These are phyloP conservation scores for Autographa pulchrina DNA, from an alignment of 2,888 invertebrate species.

Conservation along the genomic window DNA sequence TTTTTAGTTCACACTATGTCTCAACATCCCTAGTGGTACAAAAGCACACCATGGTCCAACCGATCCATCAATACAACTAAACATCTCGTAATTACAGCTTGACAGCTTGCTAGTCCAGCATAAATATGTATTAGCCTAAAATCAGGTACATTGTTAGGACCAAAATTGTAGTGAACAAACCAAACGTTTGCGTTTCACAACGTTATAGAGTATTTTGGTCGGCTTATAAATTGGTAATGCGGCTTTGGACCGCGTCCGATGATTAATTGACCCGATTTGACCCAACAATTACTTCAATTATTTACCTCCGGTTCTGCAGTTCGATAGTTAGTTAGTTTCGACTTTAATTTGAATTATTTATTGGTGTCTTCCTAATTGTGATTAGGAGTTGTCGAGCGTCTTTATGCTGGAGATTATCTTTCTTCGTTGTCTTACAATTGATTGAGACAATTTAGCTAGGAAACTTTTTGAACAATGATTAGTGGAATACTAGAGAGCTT, in stretches of 20 bases:
- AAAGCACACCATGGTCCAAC: neutral
- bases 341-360: slow-evolving; percentile 68
- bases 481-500: neutral
- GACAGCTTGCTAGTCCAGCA: slow-evolving; percentile 33
- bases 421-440: neutral
- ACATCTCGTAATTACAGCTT: slow-evolving; percentile 16
- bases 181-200: slow-evolving; percentile 49
- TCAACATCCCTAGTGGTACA: neutral
- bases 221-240: slow-evolving; percentile 80
- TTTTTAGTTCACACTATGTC: neutral
- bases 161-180: slow-evolving; percentile 42
- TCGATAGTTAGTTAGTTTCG: slow-evolving; percentile 62
- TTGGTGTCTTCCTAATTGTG: slow-evolving; percentile 50
- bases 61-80: slow-evolving; percentile 19
- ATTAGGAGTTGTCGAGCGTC: slow-evolving; percentile 16
- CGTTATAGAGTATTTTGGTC: slow-evolving; percentile 73
- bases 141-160: slow-evolving; percentile 47
- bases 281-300: slow-evolving; percentile 88
- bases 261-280: slow-evolving; percentile 88
- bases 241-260: slow-evolving; percentile 78
- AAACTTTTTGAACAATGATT: slow-evolving; percentile 3
- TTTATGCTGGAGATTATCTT: slow-evolving; percentile 6
- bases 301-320: slow-evolving; percentile 82
- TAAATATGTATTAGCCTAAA: slow-evolving; percentile 48
- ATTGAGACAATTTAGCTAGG: neutral